Conservation (phyloP, 2,888 invertebrate genomes). For the Brenthis daphne region DNA sequence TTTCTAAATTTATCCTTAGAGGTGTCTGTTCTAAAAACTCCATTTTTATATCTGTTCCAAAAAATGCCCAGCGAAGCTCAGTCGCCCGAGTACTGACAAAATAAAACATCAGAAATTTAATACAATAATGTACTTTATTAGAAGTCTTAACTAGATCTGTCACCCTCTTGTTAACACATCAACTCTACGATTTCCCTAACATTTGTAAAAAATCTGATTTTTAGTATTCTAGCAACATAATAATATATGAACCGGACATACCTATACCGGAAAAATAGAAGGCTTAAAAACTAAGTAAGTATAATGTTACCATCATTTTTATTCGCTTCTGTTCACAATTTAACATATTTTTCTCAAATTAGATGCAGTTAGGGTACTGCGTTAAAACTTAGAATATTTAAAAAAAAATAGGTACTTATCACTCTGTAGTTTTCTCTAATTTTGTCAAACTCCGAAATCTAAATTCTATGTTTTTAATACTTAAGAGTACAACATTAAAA, state of each 20-base stretch:
- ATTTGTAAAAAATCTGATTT: constrained; percentile 55
- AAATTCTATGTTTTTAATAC: constrained; percentile 28
- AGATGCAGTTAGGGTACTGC: neutral
- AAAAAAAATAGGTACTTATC: constrained; percentile 5
- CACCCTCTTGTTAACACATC: constrained; percentile 71
- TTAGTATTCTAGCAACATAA: constrained; percentile 36
- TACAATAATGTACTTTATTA: constrained; percentile 79
- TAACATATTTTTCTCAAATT: neutral
- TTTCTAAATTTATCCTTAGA: too few relatives aligned
- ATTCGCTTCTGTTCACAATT: neutral
- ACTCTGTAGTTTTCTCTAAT: constrained; percentile 21
- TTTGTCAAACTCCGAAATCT: constrained; percentile 28
- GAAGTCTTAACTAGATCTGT: constrained; percentile 74
- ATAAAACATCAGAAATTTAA: constrained; percentile 47
- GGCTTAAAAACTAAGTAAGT: constrained; percentile 14
- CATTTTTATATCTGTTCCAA: too few relatives aligned
- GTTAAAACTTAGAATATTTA: neutral
- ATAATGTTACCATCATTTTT: constrained; percentile 3
- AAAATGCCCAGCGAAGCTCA: too few relatives aligned
- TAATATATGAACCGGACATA: constrained; percentile 8
- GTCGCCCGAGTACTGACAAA: constrained; percentile 35
- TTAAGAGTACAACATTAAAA: constrained; percentile 29
- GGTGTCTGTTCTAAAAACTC: too few relatives aligned
- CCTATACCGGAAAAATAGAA: constrained; percentile 12
- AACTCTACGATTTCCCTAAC: constrained; percentile 63